Conservation (phyloP, 2,797 vertebrate genomes). For the Linurgus olivaceus region DNA sequence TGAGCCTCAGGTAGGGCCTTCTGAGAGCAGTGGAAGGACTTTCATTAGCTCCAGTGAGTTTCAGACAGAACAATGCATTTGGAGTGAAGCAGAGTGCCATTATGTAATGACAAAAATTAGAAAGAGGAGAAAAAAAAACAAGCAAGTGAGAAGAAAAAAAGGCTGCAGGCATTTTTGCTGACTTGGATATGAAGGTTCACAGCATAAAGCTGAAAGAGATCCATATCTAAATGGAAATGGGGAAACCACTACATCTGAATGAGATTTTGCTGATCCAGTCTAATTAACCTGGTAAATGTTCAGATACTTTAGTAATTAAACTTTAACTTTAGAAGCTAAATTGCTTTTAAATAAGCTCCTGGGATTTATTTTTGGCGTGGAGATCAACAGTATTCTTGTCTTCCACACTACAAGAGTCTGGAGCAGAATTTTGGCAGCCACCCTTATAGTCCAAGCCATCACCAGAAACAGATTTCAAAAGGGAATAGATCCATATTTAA, state of each 20-base stretch:
- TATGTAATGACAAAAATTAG: neutral
- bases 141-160: neutral
- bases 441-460: neutral
- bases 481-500: neutral
- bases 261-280: slow-evolving; percentile 50
- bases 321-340: slow-evolving; percentile 31
- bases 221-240: slow-evolving; percentile 42
- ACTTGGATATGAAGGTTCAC: slow-evolving; percentile 10
- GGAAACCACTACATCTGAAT: slow-evolving; percentile 32
- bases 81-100: neutral
- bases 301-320: slow-evolving; percentile 44
- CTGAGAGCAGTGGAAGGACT: neutral
- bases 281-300: slow-evolving; percentile 48
- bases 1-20: neutral
- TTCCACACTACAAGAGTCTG: neutral
- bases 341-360: slow-evolving; percentile 25
- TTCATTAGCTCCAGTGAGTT: neutral
- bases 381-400: neutral
- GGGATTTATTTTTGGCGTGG: neutral
- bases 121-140: neutral
- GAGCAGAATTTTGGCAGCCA: neutral
- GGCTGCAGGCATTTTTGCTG: neutral
- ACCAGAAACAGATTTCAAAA: neutral
- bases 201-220: neutral
- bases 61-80: neutral